Base-by-base conservation (phyloP, 2,113 vertebrate species). In the Rhea americana region DNA sequence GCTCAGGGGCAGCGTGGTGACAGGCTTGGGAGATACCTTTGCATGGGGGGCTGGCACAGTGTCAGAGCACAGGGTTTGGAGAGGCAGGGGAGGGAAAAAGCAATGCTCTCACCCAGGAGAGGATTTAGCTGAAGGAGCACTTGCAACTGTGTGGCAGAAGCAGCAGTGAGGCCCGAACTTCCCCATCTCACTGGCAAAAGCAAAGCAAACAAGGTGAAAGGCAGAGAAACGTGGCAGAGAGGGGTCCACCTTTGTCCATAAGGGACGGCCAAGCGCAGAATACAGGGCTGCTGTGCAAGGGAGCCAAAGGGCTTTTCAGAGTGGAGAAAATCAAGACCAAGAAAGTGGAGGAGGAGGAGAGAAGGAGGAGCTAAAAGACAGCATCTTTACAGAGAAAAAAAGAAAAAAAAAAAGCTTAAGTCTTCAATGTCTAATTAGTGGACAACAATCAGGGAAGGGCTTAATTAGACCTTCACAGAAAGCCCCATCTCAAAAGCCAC, bases 401-500 rank as follows among this genome's bases (percentile, higher is more conserved):
- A 35, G 35, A 35, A 35, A 35, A 35, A 35, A 35, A 74, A 19
- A 41, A 56, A 24, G 62, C 84, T 89, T 88, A 79, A 87, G 91
- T 91, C 43, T 22, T 91, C 35, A 25, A 80, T 75, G 80, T 90
- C 89, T 95, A 90, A 95, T 97, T 97, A 96, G 90, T 91, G 93
- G 91, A 83, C 24, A 11, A 53, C 78, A 93, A 91, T 93, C 91
- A 95, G 92, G 45, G 67, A 89, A 94, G 77, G 80, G 77, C 93
- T 96, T 96, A 96, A 96, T 97, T 94, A 95, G 92, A 91, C 71
- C 92, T 86, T 91, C 82, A 70, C 68, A 79, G 92, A 95, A 92
- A 95, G 76, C 95, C 90, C 51, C 74, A 82, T 80, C 93, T 94
- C 81, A 91, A 95, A 89, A 96, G 83, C 81, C 87, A 74, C n/a